Percentiles rank a stretch among this genome's conserved stretches.
phyloP scores from a whole-genome alignment of 2,797 vertebrate genomes.

The Podargus strigoides region DNA sequence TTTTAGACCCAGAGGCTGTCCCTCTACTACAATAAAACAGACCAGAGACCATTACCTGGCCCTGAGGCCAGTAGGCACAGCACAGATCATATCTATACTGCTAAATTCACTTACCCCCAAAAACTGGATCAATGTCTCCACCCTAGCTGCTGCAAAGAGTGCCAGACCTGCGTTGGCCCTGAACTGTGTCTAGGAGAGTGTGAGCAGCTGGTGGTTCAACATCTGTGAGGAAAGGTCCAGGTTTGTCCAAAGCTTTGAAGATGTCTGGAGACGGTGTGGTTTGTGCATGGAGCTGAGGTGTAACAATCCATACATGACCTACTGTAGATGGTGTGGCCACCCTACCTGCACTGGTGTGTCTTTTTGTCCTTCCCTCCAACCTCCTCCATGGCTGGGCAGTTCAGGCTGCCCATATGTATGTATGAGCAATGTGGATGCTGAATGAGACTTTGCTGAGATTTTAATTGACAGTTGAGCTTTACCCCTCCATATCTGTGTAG shows the following conservation, averaged over 20 bases:
- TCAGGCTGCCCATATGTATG: background rate
- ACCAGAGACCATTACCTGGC: background rate
- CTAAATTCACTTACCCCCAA: background rate
- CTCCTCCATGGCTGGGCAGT: background rate
- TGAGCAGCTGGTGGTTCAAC: background rate
- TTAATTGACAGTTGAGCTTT: background rate
- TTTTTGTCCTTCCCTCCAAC: background rate
- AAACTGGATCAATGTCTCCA: background rate
- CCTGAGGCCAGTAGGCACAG: background rate
- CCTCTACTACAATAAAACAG: background rate
- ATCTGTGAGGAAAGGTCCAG: background rate
- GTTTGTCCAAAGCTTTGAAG: background rate
- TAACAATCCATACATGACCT: fast-evolving
- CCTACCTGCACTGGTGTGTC: background rate
- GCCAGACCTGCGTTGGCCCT: background rate
- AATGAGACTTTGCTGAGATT: background rate
- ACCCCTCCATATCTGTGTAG: background rate
- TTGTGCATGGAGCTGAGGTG: background rate
- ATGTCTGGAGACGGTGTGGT: background rate
- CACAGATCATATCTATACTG: background rate
- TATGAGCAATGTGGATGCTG: background rate
- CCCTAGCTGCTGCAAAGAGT: background rate
- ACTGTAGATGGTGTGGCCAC: background rate
- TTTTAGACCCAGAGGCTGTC: background rate
- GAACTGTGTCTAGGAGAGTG: background rate